Base-by-base conservation (phyloP, 2,113 vertebrate species). In the Ciconia stormi region DNA sequence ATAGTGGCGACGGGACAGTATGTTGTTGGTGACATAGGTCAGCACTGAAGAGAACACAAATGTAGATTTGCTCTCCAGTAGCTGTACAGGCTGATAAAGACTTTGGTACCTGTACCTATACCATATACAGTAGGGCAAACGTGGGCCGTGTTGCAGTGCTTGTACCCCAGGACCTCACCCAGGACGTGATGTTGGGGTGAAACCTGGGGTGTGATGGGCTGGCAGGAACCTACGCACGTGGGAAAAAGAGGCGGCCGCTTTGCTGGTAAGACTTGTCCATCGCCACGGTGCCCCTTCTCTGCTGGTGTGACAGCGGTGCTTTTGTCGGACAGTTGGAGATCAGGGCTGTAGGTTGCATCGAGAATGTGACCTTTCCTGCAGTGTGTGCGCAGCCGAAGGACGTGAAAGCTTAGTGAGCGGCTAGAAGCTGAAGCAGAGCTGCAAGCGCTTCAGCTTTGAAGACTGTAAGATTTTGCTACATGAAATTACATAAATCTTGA, bases 241-340 rank as follows among this genome's bases (percentile, higher is more conserved):
- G n/a, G 30, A 44, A 25, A 21, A 49, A 49, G 59, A 47, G 18
- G 30, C 0, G 0, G 9, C 7, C 0, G 1, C 21, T 47, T 55
- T 62, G 46, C 66, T 62, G 26, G 13, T 27, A 20, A 29, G 32
- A 10, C 26, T 27, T 89, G 11, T 26, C 40, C 36, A 5, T 89
- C 2, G 1, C 50, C 12, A 11, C 1, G 2, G 14, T 72, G 46
- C 21, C 13, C 15, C 16, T 50, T 77, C 19, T 78, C 32, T 38
- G 27, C 36, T n/a, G 27, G n/a, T 59, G 29, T 44, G 70, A 34
- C 40, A 23, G 47, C 25, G 30, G 25, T 7, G 7, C 32, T 56
- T 63, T 19, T 34, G 16, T 10, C 58, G 63, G 30, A 32, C 17
- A 44, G 10, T 10, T 50, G 63, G 18, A 38, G n/a, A 29, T 34